A percentile compares a stretch with the other conserved stretches of the same genome.
Evolutionary conservation across 2,113 vertebrate genomes (phyloP).

Genomic region (Tenebrosternarchus preto): DNA sequence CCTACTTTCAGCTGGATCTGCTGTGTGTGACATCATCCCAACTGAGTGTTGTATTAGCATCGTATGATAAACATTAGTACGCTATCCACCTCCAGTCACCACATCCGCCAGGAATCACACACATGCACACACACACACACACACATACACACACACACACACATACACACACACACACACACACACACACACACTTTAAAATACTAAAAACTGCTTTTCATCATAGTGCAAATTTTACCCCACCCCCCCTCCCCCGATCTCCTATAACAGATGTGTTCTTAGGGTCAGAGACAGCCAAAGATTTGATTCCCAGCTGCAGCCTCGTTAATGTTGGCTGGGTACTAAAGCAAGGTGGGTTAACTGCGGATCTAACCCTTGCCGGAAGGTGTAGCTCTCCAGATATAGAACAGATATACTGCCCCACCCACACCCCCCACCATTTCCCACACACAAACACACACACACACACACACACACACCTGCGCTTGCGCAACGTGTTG

Average conservation of each 20-base stretch:
- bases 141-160: not conserved
- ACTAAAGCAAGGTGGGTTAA: too few relatives aligned
- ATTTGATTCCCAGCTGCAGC: too few relatives aligned
- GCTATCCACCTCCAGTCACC: not conserved
- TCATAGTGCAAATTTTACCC: too few relatives aligned
- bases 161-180: slow-evolving; percentile 6
- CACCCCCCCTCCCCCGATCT: too few relatives aligned
- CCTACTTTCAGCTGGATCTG: slow-evolving; percentile 76
- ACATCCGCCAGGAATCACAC: too few relatives aligned
- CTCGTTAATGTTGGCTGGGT: too few relatives aligned
- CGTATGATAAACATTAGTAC: slow-evolving; percentile 28
- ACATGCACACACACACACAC: slow-evolving; percentile 4
- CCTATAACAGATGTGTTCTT: too few relatives aligned
- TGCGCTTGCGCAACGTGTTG: slow-evolving; percentile 92
- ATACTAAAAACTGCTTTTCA: too few relatives aligned
- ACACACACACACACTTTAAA: not conserved
- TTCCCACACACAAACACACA: not conserved
- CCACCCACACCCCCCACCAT: not conserved
- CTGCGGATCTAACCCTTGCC: too few relatives aligned
- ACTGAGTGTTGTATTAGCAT: slow-evolving; percentile 33
- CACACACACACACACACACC: slow-evolving; percentile 75
- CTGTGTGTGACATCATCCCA: slow-evolving; percentile 72
- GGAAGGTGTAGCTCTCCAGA: too few relatives aligned
- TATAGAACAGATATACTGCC: not conserved
- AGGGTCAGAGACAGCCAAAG: too few relatives aligned